Conservation (phyloP, 1,140 invertebrate genomes). For the Drosophila athabasca region DNA sequence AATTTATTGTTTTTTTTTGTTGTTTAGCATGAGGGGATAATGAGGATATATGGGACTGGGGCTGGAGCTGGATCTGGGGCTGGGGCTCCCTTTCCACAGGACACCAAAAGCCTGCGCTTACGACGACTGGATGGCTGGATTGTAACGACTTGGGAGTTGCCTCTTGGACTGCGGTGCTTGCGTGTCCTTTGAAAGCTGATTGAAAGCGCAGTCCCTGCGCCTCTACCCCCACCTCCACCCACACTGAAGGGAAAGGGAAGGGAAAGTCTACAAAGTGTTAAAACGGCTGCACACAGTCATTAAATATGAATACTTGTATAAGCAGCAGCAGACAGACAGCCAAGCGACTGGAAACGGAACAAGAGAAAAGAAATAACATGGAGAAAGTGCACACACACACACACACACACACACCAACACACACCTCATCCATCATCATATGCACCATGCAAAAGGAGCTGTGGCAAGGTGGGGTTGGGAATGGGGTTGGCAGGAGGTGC, state of each 20-base stretch:
- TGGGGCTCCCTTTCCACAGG: neutral
- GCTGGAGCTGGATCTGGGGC: slow-evolving; percentile 3
- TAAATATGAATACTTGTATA: slow-evolving; percentile 75
- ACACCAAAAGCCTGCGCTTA: slow-evolving; percentile 42
- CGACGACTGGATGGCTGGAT: slow-evolving; percentile 28
- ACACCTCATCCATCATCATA: slow-evolving; percentile 19
- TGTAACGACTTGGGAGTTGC: slow-evolving; percentile 57
- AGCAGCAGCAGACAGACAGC: slow-evolving; percentile 50
- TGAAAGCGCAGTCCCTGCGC: slow-evolving; percentile 56
- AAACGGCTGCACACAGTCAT: slow-evolving; percentile 75
- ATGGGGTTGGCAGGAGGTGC: too few relatives aligned
- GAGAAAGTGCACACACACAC: slow-evolving; percentile 1
- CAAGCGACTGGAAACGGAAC: neutral
- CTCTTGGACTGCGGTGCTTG: slow-evolving; percentile 37
- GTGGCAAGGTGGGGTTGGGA: neutral
- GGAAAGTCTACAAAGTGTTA: slow-evolving; percentile 73
- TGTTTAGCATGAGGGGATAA: slow-evolving; percentile 63
- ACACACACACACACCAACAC: neutral
- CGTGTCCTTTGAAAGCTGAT: slow-evolving; percentile 63
- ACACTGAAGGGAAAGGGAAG: neutral
- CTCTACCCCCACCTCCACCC: too few relatives aligned
- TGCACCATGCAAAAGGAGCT: slow-evolving; percentile 19
- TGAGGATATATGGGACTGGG: slow-evolving; percentile 62
- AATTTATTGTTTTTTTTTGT: slow-evolving; percentile 74
- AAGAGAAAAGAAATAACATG: neutral